Evolutionary conservation across 1,140 invertebrate genomes (phyloP).

Genomic region (silkworm (Bombyx mori)): ASM3026992v2 NC_085124.1:5693001-5693500

Average conservation of each 20-base stretch:
- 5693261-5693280: conserved; percentile 68
- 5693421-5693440: conserved; percentile 54
- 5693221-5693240: conserved; percentile 23
- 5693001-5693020: too few relatives aligned
- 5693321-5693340: conserved; percentile 59
- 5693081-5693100: too few relatives aligned
- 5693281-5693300: conserved; percentile 67
- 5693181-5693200: neutral
- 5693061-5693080: too few relatives aligned
- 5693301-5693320: conserved; percentile 60
- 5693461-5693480: conserved; percentile 69
- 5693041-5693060: too few relatives aligned
- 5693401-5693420: conserved; percentile 47
- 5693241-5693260: conserved; percentile 56
- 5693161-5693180: neutral
- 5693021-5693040: too few relatives aligned
- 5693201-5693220: neutral
- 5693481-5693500: conserved; percentile 64
- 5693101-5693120: too few relatives aligned
- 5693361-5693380: conserved; percentile 56
- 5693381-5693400: conserved; percentile 40
- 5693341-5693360: conserved; percentile 62
- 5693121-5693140: neutral
- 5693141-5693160: conserved; percentile 1
- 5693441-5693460: conserved; percentile 60